A percentile compares a stretch with the other conserved stretches of the same genome.
Evolutionary conservation across 2,888 invertebrate genomes (phyloP).

Genomic region (Eupithecia exiguata): DNA sequence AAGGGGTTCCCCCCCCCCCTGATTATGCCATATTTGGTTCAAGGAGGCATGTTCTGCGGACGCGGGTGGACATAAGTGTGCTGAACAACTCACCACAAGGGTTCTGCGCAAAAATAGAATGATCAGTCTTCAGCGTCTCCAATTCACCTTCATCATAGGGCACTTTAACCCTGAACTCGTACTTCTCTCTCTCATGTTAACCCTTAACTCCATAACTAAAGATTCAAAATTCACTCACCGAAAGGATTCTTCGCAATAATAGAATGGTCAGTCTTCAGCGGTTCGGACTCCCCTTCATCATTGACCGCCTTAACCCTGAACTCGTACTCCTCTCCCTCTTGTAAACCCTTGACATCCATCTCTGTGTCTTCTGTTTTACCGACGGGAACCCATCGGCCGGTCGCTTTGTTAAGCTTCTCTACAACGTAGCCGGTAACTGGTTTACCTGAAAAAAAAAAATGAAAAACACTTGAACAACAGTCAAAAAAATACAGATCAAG

Average conservation of each 20-base stretch:
- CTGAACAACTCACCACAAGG: conserved; percentile 24
- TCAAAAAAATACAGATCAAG: neutral
- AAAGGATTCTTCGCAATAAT: conserved; percentile 85
- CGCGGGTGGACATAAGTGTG: too few species aligned
- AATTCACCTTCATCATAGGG: neutral
- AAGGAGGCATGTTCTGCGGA: too few species aligned
- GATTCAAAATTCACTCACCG: conserved; percentile 14
- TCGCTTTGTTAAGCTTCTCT: conserved; percentile 96
- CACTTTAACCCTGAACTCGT: too few species aligned
- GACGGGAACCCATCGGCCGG: conserved; percentile 96
- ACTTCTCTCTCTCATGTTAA: too few species aligned
- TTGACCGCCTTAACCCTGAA: conserved; percentile 97
- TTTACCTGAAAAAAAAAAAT: conserved; percentile 79
- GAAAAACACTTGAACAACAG: neutral
- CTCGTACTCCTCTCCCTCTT: conserved; percentile 95
- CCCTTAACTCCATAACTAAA: neutral
- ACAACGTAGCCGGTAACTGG: conserved; percentile 96
- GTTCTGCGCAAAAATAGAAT: conserved; percentile 88
- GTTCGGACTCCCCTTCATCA: conserved; percentile 97
- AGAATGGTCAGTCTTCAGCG: conserved; percentile 94
- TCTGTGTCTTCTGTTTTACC: conserved; percentile 94
- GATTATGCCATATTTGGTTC: too few species aligned
- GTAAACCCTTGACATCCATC: conserved; percentile 91
- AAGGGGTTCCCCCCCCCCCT: too few species aligned
- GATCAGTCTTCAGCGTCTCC: conserved; percentile 90